phyloP scores from a whole-genome alignment of 2,888 invertebrate genomes.

The Hartigia nigra region DNA sequence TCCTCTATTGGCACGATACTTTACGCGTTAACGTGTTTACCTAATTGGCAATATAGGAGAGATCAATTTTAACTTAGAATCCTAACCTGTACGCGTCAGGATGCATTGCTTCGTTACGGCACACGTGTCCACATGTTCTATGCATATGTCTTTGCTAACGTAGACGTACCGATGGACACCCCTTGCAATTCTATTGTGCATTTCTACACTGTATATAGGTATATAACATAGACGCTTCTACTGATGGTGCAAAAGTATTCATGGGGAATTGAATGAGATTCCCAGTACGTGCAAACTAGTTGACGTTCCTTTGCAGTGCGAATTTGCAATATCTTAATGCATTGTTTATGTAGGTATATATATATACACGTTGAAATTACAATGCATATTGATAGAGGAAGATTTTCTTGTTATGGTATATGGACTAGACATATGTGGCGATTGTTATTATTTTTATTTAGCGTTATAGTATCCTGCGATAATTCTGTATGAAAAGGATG shows the following conservation, averaged over 20 bases:
- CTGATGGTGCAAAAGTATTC: background rate
- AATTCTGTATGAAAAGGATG: background rate
- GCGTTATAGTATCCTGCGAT: background rate
- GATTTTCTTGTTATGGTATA: background rate
- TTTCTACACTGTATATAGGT: background rate
- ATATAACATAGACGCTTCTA: background rate
- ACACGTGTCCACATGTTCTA: background rate
- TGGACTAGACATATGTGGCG: background rate
- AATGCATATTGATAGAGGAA: background rate
- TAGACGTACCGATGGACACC: background rate
- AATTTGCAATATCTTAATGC: background rate
- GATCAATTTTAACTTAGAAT: background rate
- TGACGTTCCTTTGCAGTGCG: background rate
- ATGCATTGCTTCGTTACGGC: background rate
- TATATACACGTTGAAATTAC: background rate
- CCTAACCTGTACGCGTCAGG: background rate
- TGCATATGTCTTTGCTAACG: background rate
- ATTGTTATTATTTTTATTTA: background rate
- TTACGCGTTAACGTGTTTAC: background rate
- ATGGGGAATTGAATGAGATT: background rate
- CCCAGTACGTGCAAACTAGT: background rate
- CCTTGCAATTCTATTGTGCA: background rate
- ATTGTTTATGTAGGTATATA: background rate
- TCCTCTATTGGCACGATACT: background rate
- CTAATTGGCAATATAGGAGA: background rate